A percentile compares a stretch with the other conserved stretches of the same genome.
Evolutionary conservation across 2,113 vertebrate genomes (phyloP).

Genomic region (Hyaena hyaena): DNA sequence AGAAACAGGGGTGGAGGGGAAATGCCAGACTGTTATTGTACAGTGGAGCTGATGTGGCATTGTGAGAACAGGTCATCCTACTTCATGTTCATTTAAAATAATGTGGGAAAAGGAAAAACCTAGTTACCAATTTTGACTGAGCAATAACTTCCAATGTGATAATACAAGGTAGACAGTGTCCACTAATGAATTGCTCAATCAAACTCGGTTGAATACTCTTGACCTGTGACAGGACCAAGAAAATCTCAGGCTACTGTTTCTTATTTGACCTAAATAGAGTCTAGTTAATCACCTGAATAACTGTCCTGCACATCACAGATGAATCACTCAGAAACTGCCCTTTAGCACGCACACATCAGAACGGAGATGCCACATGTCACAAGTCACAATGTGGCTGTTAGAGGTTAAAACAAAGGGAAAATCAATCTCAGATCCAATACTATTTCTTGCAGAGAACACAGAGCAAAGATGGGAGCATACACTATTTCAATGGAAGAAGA

Average conservation of each 20-base stretch:
- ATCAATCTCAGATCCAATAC: not conserved
- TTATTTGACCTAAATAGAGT: not conserved
- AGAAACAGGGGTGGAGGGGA: not conserved
- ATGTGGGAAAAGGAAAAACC: not conserved
- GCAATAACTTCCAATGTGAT: not conserved
- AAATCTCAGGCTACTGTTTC: not conserved
- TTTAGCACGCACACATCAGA: not conserved
- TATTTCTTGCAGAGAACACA: not conserved
- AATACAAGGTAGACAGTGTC: not conserved
- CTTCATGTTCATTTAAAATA: constrained; percentile 13
- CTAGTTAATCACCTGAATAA: not conserved
- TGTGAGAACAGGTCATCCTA: not conserved
- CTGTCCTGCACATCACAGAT: not conserved
- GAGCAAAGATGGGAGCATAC: not conserved
- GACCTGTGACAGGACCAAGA: not conserved
- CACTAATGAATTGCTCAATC: not conserved
- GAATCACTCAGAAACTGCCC: not conserved
- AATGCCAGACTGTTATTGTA: not conserved
- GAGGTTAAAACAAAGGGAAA: not conserved
- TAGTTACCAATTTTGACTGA: not conserved
- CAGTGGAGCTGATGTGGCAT: not conserved
- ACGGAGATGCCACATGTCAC: not conserved
- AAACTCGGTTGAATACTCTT: not conserved
- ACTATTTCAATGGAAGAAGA: not conserved
- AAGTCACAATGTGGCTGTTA: not conserved